Percentiles rank a stretch among this genome's conserved stretches.
These are phyloP conservation scores for Embidobia sp. DNA, from an alignment of 2,888 invertebrate genomes.

Conservation along the genomic window DNA sequence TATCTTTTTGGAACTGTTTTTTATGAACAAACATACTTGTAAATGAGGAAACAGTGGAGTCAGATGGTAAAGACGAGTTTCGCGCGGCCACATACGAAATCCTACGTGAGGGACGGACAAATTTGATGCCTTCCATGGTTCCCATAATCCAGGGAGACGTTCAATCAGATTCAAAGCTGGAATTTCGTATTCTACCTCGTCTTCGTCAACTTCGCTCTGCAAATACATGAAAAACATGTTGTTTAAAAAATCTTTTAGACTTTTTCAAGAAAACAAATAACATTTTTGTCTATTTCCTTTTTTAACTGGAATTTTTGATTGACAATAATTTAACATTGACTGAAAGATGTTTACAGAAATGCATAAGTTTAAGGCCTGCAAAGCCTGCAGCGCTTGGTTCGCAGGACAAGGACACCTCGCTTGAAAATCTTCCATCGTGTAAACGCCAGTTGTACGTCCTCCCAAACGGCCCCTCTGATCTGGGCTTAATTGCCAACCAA, in stretches of 20 bases:
- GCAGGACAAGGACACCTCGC: constrained; percentile 88
- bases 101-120: constrained; percentile 85
- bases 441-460: constrained; percentile 86
- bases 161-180: constrained; percentile 87
- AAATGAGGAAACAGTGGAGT: constrained; percentile 87
- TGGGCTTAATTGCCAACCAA: constrained; percentile 86
- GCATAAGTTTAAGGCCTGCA: constrained; percentile 88
- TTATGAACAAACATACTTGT: constrained; percentile 80
- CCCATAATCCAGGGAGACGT: constrained; percentile 87
- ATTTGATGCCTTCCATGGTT: constrained; percentile 83
- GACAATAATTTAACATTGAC: no score
- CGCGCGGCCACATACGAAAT: constrained; percentile 84
- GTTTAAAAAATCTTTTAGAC: no score
- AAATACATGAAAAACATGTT: constrained; percentile 69
- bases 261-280: no score
- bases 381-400: constrained; percentile 85
- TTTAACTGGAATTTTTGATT: no score
- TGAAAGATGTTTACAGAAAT: constrained; percentile 84
- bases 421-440: constrained; percentile 88
- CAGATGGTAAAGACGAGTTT: constrained; percentile 84
- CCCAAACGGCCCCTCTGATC: constrained; percentile 82
- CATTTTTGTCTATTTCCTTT: no score
- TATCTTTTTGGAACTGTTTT: neutral
- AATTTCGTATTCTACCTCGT: constrained; percentile 88
- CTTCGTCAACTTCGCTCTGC: constrained; percentile 86